Base-by-base conservation (phyloP, 1,140 invertebrate species). In the Zaprionus ornatus region DNA sequence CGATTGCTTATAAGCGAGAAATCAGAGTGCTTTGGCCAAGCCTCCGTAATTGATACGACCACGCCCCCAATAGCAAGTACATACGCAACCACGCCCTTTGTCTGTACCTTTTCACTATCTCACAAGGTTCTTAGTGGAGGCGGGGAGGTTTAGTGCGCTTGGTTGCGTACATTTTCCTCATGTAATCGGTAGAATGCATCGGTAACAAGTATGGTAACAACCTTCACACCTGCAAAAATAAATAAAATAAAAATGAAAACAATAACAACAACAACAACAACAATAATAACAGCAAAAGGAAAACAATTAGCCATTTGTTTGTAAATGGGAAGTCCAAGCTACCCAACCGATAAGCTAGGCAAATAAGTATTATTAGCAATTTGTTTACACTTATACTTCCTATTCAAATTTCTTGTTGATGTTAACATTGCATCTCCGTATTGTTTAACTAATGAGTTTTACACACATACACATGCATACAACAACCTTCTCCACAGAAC, bases 291-390 rank as follows among this genome's bases (percentile, higher is more conserved):
- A 17, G 50, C 27, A 65, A 21, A 63, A 35, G 29, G 17, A 73
- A 52, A 81, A 88, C 74, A 88, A 84, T 87, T 88, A 84, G 40
- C 67, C 55, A 59, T 62, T 68, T 78, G 64, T 79, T 83, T 78
- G 72, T 67, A 69, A 74, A 55, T 79, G 73, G 78, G 40, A 71
- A 60, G 72, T 62, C 63, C 25, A 62, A 76, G 59, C 68, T 76
- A 65, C 27, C 37, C 75, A 52, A 29, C 27, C 72, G 80, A 87
- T 87, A 87, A 88, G 80, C 73, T 74, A 23, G 23, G 67, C 50
- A 87, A 87, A 87, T 80, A 87, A 74, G 71, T 80, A 80, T 87
- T 52, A 88, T 78, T 74, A 72, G 73, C 52, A 80, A 78, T 83
- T 80, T 88, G 80, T 87, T 83, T 79, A 79, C 76, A 23, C 32